Evolutionary conservation across 2,797 vertebrate genomes (phyloP), one percentile per base, ranked within the genome.

Genomic region (Champsocephalus gunnari): DNA sequence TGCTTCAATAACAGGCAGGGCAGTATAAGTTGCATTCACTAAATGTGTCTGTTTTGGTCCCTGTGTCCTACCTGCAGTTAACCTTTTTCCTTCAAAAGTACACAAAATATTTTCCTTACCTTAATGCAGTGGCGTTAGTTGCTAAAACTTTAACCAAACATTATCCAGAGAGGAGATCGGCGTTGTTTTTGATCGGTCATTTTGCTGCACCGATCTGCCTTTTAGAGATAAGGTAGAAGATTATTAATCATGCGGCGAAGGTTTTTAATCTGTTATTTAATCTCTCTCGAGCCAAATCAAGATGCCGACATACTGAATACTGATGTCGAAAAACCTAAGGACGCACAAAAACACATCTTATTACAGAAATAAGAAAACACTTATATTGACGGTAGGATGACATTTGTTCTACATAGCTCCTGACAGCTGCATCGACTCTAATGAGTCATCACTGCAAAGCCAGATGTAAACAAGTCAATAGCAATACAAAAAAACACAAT

Each of bases 391-490:
- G 55, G 16, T 16, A 1, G 51, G 51, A 50, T 54, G 16, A 66
- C 58, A 57, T 74, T 47, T 48, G 8, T 57, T 82, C 19, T 14
- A 14, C 58, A 34, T 65, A 55, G 54, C 34, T 50, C n/a, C 43
- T 67, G 71, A 58, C 53, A 69, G 59, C 72, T 47, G 48, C 61
- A 48, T 68, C 17, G 21, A n/a, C 61, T 11, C 44, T 73, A 70
- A 80, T 73, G 69, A 87, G 41, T 89, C 69, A 69, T 66, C 50
- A 47, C 41, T 21, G 60, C 28, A 12, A 53, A 47, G 64, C 19
- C 47, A 49, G 77, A 66, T 63, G 51, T 19, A 81, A 79, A 77
- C 49, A 65, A 81, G 55, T 66, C 55, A 60, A 67, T 74, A 77
- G 59, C 56, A 62, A 49, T 74, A 58, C 16, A 65, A 56, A 67